Evolutionary conservation across 2,888 invertebrate genomes (phyloP), one percentile per base, ranked within the genome.

Genomic region (Pollenia griseotomentosa): DNA sequence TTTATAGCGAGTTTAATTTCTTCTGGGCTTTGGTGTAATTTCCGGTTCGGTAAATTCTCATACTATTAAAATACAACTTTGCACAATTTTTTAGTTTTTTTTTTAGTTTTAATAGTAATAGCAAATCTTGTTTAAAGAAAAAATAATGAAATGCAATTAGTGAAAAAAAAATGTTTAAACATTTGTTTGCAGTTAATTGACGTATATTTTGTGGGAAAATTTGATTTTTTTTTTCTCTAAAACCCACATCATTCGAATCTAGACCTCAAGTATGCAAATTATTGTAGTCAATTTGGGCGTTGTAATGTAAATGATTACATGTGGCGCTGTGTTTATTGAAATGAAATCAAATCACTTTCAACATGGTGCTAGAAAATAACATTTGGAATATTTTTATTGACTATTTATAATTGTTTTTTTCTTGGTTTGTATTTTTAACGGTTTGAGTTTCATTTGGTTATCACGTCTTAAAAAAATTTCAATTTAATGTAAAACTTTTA

Each of bases 211-310:
- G 53, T 70, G 33, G 6, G 6, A 70, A 55, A 59, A 9, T 51
- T 33, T 33, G 33, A 33, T 33, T 33, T 33, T 33, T 23, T 19
- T 70, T 40, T 42, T 10, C 23, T 48, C 14, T n/a, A 63, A 40
- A 42, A 48, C 74, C 48, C 42, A 63, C 61, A 19, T 16, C 19
- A 14, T 42, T 42, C 11, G 5, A 3, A 19, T 51, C 16, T 19
- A 42, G 12, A 19, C n/a, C n/a, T 40, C 75, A 19, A 63, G 63
- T 53, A 75, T 75, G 61, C 63, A 75, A 63, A 75, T 75, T 23
- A 53, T 14, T 48, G 19, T 40, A 63, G 51, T 19, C 10, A 19
- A 51, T 51, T 63, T 75, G 63, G 75, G 75, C 63, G 75, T 75
- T 51, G 12, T 40, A 63, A 12, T 33, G 14, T n/a, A 14, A 33